phyloP scores from a whole-genome alignment of 2,888 invertebrate genomes.

The Morpho achilles region DNA sequence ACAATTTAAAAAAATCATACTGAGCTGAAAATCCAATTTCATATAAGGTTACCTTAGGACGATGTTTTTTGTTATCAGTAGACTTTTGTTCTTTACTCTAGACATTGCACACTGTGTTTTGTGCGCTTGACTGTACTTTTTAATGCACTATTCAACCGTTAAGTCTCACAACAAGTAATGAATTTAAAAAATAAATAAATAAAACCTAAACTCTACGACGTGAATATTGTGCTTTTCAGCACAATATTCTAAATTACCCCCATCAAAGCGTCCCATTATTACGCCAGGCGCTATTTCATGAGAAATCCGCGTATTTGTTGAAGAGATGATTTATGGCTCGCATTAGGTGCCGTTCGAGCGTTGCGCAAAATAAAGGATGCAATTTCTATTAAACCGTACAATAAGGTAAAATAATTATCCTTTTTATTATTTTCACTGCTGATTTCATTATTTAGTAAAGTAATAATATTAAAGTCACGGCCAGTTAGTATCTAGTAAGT shows the following conservation, averaged over 20 bases:
- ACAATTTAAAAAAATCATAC: no score
- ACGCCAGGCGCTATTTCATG: slow-evolving; percentile 9
- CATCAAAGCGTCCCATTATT: slow-evolving; percentile 11
- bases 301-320: slow-evolving; percentile 12
- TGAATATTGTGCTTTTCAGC: background rate
- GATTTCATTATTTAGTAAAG: background rate
- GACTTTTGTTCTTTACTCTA: no score
- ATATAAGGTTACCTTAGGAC: no score
- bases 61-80: no score
- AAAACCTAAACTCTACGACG: background rate
- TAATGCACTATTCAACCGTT: no score
- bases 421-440: slow-evolving; percentile 3
- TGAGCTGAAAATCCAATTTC: no score
- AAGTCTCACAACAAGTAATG: no score
- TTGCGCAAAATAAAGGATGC: slow-evolving; percentile 8
- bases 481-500: no score
- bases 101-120: no score
- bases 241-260: slow-evolving; percentile 7
- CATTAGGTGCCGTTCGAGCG: slow-evolving; percentile 10
- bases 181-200: no score
- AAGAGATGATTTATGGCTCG: slow-evolving; percentile 14
- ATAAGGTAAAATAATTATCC: slow-evolving; percentile 8
- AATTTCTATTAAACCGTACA: slow-evolving; percentile 11
- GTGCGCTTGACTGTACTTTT: no score
- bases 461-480: no score